These are phyloP conservation scores for Alloplasta piceator DNA, from an alignment of 2,888 invertebrate genomes.

Conservation along the genomic window DNA sequence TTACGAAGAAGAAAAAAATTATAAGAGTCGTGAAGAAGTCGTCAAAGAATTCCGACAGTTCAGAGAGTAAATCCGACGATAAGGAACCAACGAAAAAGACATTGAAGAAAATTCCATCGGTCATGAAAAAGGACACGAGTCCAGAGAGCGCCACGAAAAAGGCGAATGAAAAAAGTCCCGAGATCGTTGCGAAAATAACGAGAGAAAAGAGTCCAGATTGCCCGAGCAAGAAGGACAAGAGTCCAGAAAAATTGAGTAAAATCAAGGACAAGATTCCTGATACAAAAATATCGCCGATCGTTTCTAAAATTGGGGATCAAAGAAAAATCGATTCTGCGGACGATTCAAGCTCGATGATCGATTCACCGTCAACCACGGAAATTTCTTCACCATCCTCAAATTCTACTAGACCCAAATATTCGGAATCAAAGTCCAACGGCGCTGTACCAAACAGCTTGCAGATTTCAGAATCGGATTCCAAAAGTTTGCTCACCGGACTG, in stretches of 20 bases:
- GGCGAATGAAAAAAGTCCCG: slow-evolving; percentile 62
- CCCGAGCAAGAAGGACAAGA: slow-evolving; percentile 36
- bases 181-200: slow-evolving; percentile 19
- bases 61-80: slow-evolving; percentile 73
- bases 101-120: slow-evolving; percentile 61
- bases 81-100: slow-evolving; percentile 69
- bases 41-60: slow-evolving; percentile 76
- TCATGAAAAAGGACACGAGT: slow-evolving; percentile 60
- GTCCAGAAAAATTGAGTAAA: slow-evolving; percentile 18
- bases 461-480: slow-evolving; percentile 19
- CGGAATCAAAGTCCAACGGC: slow-evolving; percentile 47
- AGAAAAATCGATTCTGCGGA: neutral
- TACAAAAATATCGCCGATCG: neutral
- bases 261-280: slow-evolving; percentile 36
- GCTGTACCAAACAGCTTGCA: slow-evolving; percentile 29
- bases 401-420: neutral
- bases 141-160: slow-evolving; percentile 48
- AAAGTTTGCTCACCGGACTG: slow-evolving; percentile 9
- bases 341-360: slow-evolving; percentile 5
- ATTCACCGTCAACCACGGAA: neutral
- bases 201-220: slow-evolving; percentile 54
- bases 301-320: neutral
- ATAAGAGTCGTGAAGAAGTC: slow-evolving; percentile 78
- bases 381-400: neutral
- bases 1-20: slow-evolving; percentile 76